These are phyloP conservation scores for Phycodurus eques DNA, from an alignment of 2,113 vertebrate genomes.

Conservation along the genomic window DNA sequence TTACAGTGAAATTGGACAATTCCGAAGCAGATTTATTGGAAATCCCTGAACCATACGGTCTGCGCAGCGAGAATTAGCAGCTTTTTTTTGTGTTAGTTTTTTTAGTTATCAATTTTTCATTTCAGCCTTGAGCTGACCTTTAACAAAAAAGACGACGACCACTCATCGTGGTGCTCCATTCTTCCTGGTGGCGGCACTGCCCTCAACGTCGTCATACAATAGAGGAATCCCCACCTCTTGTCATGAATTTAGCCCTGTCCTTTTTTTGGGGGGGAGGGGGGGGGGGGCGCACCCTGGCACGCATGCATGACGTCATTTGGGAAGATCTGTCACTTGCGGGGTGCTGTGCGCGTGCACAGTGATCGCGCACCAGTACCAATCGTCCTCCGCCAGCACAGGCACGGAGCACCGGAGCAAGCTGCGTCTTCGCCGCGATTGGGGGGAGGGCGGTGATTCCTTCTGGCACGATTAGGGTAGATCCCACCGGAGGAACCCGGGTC, in stretches of 20 bases:
- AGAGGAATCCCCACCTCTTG: constrained; percentile 37
- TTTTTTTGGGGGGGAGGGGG: constrained; percentile 55
- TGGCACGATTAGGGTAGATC: constrained; percentile 67
- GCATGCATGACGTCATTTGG: constrained; percentile 70
- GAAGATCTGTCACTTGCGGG: constrained; percentile 47
- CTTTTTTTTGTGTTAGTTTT: no score
- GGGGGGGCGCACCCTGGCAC: constrained; percentile 27
- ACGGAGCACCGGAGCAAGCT: constrained; percentile 15
- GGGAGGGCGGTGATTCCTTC: constrained; percentile 66
- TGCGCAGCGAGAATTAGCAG: no score
- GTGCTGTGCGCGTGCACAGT: constrained; percentile 37
- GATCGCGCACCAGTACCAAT: constrained; percentile 61
- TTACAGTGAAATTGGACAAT: no score
- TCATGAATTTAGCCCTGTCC: constrained; percentile 57
- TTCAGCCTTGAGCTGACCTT: constrained; percentile 25
- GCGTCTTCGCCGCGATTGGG: constrained; percentile 65
- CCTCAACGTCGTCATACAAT: constrained; percentile 3
- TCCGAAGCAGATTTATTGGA: no score
- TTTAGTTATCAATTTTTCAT: no score
- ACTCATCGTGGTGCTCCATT: constrained; percentile 4
- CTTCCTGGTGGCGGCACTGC: constrained; percentile 6
- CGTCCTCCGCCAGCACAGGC: constrained; percentile 33
- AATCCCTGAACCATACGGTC: no score
- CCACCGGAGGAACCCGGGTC: constrained; percentile 59
- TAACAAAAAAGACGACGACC: not conserved